phyloP scores from a whole-genome alignment of 2,797 vertebrate genomes.

The Hippopotamyrus pictus region DNA sequence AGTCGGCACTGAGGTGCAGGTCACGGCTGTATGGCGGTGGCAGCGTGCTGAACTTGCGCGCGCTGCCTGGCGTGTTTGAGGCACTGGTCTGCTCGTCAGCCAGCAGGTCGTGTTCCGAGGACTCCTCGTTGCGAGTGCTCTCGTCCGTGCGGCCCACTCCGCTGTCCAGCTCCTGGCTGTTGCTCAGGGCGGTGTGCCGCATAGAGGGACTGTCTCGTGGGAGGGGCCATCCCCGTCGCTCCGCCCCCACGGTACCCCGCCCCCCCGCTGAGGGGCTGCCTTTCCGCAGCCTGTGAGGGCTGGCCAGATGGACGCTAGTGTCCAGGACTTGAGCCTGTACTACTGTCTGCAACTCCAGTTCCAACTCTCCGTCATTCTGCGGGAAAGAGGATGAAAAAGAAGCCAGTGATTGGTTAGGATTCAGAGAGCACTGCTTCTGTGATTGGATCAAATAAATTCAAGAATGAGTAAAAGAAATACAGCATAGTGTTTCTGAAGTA shows the following conservation, averaged over 20 bases:
- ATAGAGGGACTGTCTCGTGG: conserved; percentile 50
- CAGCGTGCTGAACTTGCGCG: conserved; percentile 67
- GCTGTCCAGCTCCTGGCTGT: conserved; percentile 86
- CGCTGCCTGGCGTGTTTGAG: conserved; percentile 74
- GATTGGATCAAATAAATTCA: background rate
- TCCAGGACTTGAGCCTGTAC: conserved; percentile 51
- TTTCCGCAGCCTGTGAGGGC: conserved; percentile 42
- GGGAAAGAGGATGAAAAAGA: background rate
- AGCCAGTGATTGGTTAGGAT: background rate
- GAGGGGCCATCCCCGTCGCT: conserved; percentile 30
- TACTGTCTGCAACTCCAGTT: conserved; percentile 52
- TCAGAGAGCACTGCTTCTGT: background rate
- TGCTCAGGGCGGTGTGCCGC: conserved; percentile 68
- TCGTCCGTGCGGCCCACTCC: conserved; percentile 89
- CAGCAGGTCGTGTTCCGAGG: conserved; percentile 83
- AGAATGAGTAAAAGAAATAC: background rate
- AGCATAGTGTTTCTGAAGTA: background rate
- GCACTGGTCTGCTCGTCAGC: conserved; percentile 81
- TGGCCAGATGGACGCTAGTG: conserved; percentile 46
- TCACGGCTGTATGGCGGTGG: conserved; percentile 67
- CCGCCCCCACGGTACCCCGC: conserved; percentile 14
- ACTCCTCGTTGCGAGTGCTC: conserved; percentile 83
- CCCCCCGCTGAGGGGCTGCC: conserved; percentile 27
- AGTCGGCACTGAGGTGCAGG: conserved; percentile 76
- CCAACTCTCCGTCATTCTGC: conserved; percentile 68